Base-by-base conservation (phyloP, 2,797 vertebrate species). In the Sebastes hubbsi region DNA sequence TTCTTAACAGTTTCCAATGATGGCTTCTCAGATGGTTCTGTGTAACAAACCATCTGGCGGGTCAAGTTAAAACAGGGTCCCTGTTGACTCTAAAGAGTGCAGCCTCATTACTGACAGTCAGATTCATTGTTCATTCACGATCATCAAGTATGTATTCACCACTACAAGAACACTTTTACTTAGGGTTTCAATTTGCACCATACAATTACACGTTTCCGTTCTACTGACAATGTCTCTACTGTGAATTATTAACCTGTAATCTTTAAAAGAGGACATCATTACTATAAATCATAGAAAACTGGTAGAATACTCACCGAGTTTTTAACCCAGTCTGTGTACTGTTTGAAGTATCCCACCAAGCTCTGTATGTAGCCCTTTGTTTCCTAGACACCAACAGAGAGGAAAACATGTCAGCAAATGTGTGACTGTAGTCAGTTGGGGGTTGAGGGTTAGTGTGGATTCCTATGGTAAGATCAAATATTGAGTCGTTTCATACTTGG, bases 311-410 rank as follows among this genome's bases (percentile, higher is more conserved):
- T 98, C 92, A 99, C 99, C 9, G 97, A 96, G 61, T 93, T 90
- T 85, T 95, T 95, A 61, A 97, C 96, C 99, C 98, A 99, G 0
- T 91, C 78, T 27, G 97, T 88, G 70, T 99, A 99, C 34, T 96
- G 96, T 76, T 93, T 95, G 83, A 99, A 98, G 94, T 98, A 97
- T 68, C 96, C 95, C 70, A 95, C 77, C 88, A 99, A 90, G 22
- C 75, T 96, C 69, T 93, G 89, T 60, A 92, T 91, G 75, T 96
- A 99, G 76, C 88, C 95, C 67, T 94, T 95, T 6, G 96, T 96
- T 94, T 98, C 97, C 99, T 98, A 88, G 5, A 86, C 22, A 82
- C 8, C 55, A 67, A 64, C 38, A 80, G 12, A 79, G 25, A 66
- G 32, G 27, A 27, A 34, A 56, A 63, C 63, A 49, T 59, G 65